phyloP scores from a whole-genome alignment of 2,888 invertebrate genomes.

The Cheilosia variabilis region DNA sequence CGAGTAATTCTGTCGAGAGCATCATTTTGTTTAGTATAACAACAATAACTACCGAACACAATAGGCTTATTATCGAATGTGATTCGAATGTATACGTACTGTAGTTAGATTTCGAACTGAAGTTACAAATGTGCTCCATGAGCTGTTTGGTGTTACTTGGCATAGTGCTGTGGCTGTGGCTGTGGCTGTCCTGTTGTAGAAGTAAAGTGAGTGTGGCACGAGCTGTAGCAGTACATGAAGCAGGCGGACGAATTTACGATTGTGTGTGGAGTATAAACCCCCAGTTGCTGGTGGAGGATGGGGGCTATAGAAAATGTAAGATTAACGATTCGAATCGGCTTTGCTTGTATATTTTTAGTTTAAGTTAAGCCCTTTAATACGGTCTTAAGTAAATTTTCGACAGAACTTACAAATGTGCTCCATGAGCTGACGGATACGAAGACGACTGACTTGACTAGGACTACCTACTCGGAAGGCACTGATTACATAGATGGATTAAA shows the following conservation, averaged over 20 bases:
- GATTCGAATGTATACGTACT: slow-evolving; percentile 36
- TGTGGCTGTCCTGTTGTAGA: slow-evolving; percentile 23
- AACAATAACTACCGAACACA: slow-evolving; percentile 51
- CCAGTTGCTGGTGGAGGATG: background rate
- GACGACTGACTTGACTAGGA: background rate
- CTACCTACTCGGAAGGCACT: slow-evolving; percentile 2
- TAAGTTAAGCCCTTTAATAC: slow-evolving; percentile 57
- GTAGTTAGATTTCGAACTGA: slow-evolving; percentile 53
- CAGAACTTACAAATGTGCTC: no score
- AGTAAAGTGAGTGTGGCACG: slow-evolving; percentile 53
- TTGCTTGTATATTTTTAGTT: slow-evolving; percentile 59
- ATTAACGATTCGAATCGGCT: slow-evolving; percentile 66
- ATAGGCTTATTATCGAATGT: slow-evolving; percentile 67
- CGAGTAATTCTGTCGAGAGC: slow-evolving; percentile 33
- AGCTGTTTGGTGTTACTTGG: slow-evolving; percentile 13
- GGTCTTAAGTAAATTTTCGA: slow-evolving; percentile 32
- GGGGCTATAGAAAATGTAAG: slow-evolving; percentile 20
- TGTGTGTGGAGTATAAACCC: slow-evolving; percentile 28
- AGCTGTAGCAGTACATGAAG: slow-evolving; percentile 21
- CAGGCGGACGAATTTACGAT: slow-evolving; percentile 57
- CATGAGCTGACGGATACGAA: slow-evolving; percentile 3
- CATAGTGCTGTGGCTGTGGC: background rate
- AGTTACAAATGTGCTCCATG: slow-evolving; percentile 62
- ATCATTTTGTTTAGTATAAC: slow-evolving; percentile 49
- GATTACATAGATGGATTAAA: slow-evolving; percentile 51